Conservation (phyloP, 1,140 invertebrate species). For the Heliothis virescens region DNA sequence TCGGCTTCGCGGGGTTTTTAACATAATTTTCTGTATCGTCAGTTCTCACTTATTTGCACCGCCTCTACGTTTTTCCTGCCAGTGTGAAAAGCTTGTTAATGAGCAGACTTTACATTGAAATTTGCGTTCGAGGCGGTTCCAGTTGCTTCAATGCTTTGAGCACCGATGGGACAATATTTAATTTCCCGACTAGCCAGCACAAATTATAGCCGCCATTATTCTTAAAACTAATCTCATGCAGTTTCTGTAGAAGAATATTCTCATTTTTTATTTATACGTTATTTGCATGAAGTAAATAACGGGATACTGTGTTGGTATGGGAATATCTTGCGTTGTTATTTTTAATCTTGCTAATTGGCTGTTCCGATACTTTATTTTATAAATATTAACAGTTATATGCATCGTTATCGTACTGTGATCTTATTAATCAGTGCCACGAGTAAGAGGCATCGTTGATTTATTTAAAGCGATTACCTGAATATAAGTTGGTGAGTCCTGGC, state of each 20-base stretch:
- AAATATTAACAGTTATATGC: too few species aligned
- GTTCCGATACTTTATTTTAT: not conserved
- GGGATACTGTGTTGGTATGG: slow-evolving; percentile 15
- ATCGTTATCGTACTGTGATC: not conserved
- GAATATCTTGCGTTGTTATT: not conserved
- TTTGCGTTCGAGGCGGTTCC: too few species aligned
- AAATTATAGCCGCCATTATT: slow-evolving; percentile 40
- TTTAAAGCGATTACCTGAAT: too few species aligned
- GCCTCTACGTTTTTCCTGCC: too few species aligned
- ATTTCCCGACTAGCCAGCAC: slow-evolving; percentile 19
- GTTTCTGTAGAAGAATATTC: slow-evolving; percentile 40
- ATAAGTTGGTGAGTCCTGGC: too few species aligned
- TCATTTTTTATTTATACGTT: slow-evolving; percentile 41
- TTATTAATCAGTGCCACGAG: not conserved
- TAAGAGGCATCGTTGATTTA: not conserved
- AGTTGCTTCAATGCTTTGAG: too few species aligned
- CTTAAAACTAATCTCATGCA: slow-evolving; percentile 46
- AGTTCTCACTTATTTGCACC: too few species aligned
- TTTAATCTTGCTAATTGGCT: not conserved
- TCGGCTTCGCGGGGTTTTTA: too few species aligned
- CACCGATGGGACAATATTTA: slow-evolving; percentile 37
- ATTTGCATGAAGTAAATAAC: slow-evolving; percentile 44
- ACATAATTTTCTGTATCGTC: too few species aligned
- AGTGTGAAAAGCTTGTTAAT: too few species aligned
- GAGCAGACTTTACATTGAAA: too few species aligned